phyloP scores from a whole-genome alignment of 2,113 vertebrate species.

The Australoheros scitulus region DNA sequence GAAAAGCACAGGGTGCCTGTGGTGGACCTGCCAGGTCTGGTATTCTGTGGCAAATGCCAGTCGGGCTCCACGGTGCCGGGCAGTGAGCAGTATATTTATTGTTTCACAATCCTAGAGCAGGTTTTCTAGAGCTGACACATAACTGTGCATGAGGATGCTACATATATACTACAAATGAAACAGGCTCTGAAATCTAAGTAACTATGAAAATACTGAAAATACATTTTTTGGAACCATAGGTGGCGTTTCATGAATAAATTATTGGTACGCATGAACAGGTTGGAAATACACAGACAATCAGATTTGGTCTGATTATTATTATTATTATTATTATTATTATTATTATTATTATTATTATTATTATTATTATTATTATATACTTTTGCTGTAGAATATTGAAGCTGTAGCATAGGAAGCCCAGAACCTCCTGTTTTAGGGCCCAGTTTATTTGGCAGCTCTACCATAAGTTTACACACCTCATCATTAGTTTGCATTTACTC shows the following conservation, averaged over 20 bases:
- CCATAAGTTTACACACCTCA: background rate
- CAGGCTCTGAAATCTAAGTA: background rate
- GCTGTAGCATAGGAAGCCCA: background rate
- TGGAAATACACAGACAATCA: background rate
- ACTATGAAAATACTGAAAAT: background rate
- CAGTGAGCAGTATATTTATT: background rate
- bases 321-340: background rate
- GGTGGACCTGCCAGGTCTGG: no score
- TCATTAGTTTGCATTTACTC: background rate
- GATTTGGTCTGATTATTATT: background rate
- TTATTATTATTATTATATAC: background rate
- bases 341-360: background rate
- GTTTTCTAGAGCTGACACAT: background rate
- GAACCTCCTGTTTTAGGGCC: background rate
- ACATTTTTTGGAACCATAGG: background rate
- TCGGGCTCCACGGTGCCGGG: no score
- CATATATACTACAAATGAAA: background rate
- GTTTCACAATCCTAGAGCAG: background rate
- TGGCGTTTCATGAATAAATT: background rate
- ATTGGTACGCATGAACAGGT: background rate
- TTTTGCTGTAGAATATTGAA: background rate
- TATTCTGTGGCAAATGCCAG: no score
- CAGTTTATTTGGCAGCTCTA: background rate
- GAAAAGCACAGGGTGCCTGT: no score
- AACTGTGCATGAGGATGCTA: background rate